A percentile compares a stretch with the other conserved stretches of the same genome.
Evolutionary conservation across 1,140 invertebrate genomes (phyloP).

Genomic region (Druon quercuslanigerum): DNA sequence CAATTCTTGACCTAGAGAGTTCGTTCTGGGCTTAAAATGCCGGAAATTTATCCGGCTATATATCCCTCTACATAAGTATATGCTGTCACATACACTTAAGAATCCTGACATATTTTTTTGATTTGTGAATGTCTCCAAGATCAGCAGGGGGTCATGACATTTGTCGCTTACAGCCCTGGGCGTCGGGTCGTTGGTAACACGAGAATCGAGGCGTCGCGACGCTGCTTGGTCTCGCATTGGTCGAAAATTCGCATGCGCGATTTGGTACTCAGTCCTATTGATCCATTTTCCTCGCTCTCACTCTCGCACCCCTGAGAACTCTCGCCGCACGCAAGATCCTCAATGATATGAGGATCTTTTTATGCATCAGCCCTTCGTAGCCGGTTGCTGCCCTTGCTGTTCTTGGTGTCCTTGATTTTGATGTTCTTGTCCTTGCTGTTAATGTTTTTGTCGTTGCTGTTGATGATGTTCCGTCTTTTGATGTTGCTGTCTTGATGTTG

Average conservation of each 20-base stretch:
- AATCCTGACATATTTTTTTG: background rate
- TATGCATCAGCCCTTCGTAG: conserved; percentile 51
- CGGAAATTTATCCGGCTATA: too few species aligned
- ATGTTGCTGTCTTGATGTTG: too few species aligned
- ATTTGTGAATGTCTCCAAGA: background rate
- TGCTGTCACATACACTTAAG: background rate
- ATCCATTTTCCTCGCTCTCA: conserved; percentile 41
- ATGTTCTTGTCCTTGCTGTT: too few species aligned
- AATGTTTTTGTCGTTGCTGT: too few species aligned
- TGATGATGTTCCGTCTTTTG: too few species aligned
- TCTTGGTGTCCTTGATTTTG: conserved; percentile 38
- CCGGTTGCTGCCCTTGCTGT: conserved; percentile 37
- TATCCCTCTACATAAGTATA: too few species aligned
- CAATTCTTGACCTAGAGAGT: too few species aligned
- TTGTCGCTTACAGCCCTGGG: conserved; percentile 62
- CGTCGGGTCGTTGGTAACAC: conserved; percentile 39
- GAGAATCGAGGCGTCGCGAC: conserved; percentile 49
- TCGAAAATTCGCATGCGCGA: conserved; percentile 52
- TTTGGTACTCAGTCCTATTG: conserved; percentile 60
- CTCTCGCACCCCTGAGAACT: conserved; percentile 35
- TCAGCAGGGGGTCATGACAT: background rate
- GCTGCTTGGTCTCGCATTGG: conserved; percentile 44
- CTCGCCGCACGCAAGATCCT: conserved; percentile 66
- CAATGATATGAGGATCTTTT: conserved; percentile 63
- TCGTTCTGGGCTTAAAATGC: too few species aligned